Base-by-base conservation (phyloP, 2,888 invertebrate genomes). In the Heliconius cydno region DNA sequence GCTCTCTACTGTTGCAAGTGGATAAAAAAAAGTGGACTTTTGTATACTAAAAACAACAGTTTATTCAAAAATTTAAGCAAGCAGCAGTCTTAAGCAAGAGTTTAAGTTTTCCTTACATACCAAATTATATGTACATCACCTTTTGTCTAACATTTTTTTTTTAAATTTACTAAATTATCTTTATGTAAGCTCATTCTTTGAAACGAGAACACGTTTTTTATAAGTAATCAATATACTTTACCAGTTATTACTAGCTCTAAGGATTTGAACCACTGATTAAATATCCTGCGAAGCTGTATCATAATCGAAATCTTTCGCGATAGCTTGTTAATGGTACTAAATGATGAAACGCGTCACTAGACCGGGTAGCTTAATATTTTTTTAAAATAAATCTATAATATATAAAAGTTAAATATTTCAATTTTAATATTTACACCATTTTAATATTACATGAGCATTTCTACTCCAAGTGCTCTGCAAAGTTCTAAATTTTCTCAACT, bases 301-400 rank as follows among this genome's bases (percentile, higher is more conserved):
- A 79, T 81, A 81, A 80, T 78, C 75, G 75, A 81, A 81, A 80
- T 81, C 81, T 81, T 78, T 77, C 25, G 41, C 65, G 74, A 81
- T 81, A 79, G 79, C 79, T 70, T 79, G 52, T 79, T 78, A 76
- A 78, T 76, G 78, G 72, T 22, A 25, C 38, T 60, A 72, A 79
- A 71, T 76, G 60, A 46, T 30, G 28, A 72, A 79, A 74, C 57
- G 65, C 57, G 68, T 65, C 67, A 52, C 52, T 52, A 30, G 22
- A 30, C 9, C 9, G 28, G 4, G 10, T 52, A n/a, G n/a, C 30
- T 71, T 72, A 22, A 28, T 2, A 10, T 52, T 34, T 57, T 34
- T n/a, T 34, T 2, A 2, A 6, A 57, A 22, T 19, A 22, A 30
- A 57, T 52, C 28, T 46, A 10, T 5, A 7, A 15, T 52, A 22